phyloP scores from a whole-genome alignment of 2,888 invertebrate genomes.

The Drosophila subsilvestris region DNA sequence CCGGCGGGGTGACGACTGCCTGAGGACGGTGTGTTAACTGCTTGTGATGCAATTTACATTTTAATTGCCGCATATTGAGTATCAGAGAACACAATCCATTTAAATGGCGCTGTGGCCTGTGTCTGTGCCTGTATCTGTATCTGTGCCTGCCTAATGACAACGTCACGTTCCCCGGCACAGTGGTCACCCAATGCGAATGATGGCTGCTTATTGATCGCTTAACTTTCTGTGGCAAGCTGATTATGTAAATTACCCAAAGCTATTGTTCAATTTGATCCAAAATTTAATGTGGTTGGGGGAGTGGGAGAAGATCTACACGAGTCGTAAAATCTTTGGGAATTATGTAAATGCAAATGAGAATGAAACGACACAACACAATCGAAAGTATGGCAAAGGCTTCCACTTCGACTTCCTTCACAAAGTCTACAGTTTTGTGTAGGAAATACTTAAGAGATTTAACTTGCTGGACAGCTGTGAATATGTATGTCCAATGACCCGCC shows the following conservation, averaged over 20 bases:
- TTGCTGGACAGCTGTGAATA: too few relatives aligned
- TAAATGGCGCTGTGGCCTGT: constrained; percentile 57
- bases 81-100: constrained; percentile 50
- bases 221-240: constrained; percentile 23
- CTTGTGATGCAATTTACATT: constrained; percentile 72
- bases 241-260: constrained; percentile 23
- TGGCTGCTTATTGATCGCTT: neutral
- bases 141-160: constrained; percentile 46
- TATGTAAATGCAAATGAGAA: constrained; percentile 38
- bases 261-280: constrained; percentile 15
- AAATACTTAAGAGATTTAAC: constrained; percentile 6
- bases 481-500: neutral
- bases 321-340: constrained; percentile 38
- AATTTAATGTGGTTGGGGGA: neutral
- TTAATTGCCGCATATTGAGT: constrained; percentile 70
- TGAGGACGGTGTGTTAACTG: constrained; percentile 51
- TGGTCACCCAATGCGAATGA: constrained; percentile 25
- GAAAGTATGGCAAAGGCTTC: constrained; percentile 19
- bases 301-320: constrained; percentile 9
- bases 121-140: too few relatives aligned
- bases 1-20: neutral
- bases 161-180: constrained; percentile 45
- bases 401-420: neutral
- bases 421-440: neutral
- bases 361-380: constrained; percentile 8